These are phyloP conservation scores for Brachionus rotundiformis DNA, from an alignment of 1,140 invertebrate genomes.

Conservation along the genomic window DNA sequence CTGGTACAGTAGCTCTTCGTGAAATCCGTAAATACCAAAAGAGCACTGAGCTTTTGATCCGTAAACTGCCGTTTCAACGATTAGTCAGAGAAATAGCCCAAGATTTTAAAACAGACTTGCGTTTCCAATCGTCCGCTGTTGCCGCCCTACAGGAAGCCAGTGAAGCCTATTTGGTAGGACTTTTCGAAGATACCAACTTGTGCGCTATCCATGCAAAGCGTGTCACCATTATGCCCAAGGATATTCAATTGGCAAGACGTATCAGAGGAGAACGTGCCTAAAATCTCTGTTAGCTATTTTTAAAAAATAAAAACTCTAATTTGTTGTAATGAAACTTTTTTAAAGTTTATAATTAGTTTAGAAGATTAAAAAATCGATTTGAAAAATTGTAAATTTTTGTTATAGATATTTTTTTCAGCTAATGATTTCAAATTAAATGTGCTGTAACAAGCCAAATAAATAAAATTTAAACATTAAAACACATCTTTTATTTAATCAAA, in stretches of 20 bases:
- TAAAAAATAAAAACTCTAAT: slow-evolving; percentile 28
- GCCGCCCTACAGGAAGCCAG: slow-evolving; percentile 73
- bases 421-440: slow-evolving; percentile 1
- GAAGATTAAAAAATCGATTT: background rate
- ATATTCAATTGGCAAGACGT: slow-evolving; percentile 73
- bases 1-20: slow-evolving; percentile 79
- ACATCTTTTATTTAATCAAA: background rate
- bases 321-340: slow-evolving; percentile 22
- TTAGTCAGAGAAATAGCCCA: slow-evolving; percentile 82
- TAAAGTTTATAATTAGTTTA: slow-evolving; percentile 19
- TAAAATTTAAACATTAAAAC: background rate
- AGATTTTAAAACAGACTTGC: slow-evolving; percentile 71
- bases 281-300: slow-evolving; percentile 40
- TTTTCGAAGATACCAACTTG: slow-evolving; percentile 88
- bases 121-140: slow-evolving; percentile 68
- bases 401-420: slow-evolving; percentile 20
- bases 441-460: slow-evolving; percentile 39
- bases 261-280: slow-evolving; percentile 62
- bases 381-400: slow-evolving; percentile 47
- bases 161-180: slow-evolving; percentile 81
- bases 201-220: slow-evolving; percentile 90
- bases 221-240: slow-evolving; percentile 93
- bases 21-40: slow-evolving; percentile 85
- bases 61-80: slow-evolving; percentile 81
- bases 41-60: slow-evolving; percentile 76